Conservation (phyloP, 2,797 vertebrate species). For the Melanotaenia parkinsoni region DNA sequence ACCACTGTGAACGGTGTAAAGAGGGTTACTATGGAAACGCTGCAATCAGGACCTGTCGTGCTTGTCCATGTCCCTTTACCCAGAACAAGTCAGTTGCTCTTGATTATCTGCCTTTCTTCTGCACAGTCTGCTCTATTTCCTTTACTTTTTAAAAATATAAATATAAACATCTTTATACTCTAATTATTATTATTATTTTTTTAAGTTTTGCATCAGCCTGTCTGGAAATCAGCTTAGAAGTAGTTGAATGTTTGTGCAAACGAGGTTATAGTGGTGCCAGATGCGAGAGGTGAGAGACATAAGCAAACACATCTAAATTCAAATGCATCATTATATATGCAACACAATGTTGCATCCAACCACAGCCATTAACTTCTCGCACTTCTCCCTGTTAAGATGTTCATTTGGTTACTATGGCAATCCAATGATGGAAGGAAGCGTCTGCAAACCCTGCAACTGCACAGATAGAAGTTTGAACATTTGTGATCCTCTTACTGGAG, state of each 20-base stretch:
- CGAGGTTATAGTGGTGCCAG: constrained; percentile 63
- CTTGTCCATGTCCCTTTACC: constrained; percentile 86
- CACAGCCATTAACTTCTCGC: background rate
- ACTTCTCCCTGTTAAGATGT: constrained; percentile 80
- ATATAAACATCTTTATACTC: background rate
- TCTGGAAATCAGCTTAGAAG: constrained; percentile 46
- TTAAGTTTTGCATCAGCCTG: constrained; percentile 70
- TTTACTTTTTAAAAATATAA: no score
- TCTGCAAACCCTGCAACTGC: constrained; percentile 87
- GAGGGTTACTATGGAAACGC: constrained; percentile 87
- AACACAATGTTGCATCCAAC: background rate
- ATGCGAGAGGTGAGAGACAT: constrained; percentile 68
- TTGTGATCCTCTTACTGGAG: constrained; percentile 87
- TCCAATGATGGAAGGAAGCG: constrained; percentile 80
- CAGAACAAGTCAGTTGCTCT: constrained; percentile 83
- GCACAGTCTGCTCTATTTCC: background rate
- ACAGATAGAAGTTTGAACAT: constrained; percentile 64
- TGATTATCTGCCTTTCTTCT: background rate
- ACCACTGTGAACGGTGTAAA: constrained; percentile 86
- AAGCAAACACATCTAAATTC: constrained; percentile 8
- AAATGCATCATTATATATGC: background rate
- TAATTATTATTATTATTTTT: background rate
- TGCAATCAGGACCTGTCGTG: constrained; percentile 77
- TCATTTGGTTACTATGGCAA: constrained; percentile 89
- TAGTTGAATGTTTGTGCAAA: constrained; percentile 67